Base-by-base conservation (phyloP, 2,113 vertebrate species). In the Tupaia tana region DNA sequence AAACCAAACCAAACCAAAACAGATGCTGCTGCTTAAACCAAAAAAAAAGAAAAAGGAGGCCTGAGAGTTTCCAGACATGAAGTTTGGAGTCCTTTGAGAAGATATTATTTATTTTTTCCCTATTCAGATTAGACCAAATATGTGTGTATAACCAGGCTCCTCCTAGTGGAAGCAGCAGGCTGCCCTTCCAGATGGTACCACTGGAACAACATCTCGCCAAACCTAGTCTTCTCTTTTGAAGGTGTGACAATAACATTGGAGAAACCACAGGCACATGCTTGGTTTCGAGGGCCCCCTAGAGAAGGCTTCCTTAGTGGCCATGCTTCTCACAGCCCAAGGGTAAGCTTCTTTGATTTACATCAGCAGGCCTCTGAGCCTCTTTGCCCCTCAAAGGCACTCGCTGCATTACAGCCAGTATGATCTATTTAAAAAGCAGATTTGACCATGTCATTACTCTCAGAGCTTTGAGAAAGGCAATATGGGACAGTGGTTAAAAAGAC, bases 351-450 rank as follows among this genome's bases (percentile, higher is more conserved):
- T 56, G 74, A 70, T 7, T 63, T 27, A 56, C 13, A 58, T 31
- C 22, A 18, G 43, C 18, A 61, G 63, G 34, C 19, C 61, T 59
- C 5, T 29, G 19, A 20, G 56, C 58, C 59, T 22, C 75, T 66
- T 25, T 29, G 11, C 59, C 83, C 71, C 14, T 67, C 27, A 27
- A 59, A 34, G 15, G 64, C 8, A 22, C 63, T 15, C n/a, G n/a
- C 93, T 13, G 61, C 56, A 54, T 73, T 25, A 61, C 25, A 74
- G 52, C 19, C 70, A 69, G 9, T 78, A 14, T 27, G 20, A 27
- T 29, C 90, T 52, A n/a, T 69, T 74, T 56, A n/a, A 75, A 89
- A 85, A 80, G 84, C 67, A 85, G 88, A 29, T 56, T 20, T 79
- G 66, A 79, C 70, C 43, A n/a, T 1, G 12, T n/a, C 27, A 29